Percentiles rank a stretch among this genome's conserved stretches.
These are phyloP conservation scores for Orycteropus afer DNA, from an alignment of 2,113 vertebrate species.

Conservation along the genomic window DNA sequence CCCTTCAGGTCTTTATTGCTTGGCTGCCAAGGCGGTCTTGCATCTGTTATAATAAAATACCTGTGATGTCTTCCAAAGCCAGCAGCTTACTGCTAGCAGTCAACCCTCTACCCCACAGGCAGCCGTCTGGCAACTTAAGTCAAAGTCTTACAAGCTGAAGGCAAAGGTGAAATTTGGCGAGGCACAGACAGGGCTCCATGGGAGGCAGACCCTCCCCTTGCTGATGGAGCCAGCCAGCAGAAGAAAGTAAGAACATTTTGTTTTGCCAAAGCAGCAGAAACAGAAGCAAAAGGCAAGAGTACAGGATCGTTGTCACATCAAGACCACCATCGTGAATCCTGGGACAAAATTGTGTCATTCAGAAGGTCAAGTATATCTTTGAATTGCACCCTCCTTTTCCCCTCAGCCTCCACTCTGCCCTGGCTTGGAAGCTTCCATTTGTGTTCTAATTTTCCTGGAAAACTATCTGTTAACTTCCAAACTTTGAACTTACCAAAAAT, in stretches of 20 bases:
- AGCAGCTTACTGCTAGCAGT: slow-evolving; percentile 21
- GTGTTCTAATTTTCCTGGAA: neutral
- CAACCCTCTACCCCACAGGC: slow-evolving; percentile 14
- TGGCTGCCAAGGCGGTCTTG: neutral
- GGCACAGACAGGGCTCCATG: neutral
- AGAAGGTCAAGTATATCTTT: neutral
- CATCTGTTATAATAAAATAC: slow-evolving; percentile 56
- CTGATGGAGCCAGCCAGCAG: neutral
- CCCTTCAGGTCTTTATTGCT: slow-evolving; percentile 44
- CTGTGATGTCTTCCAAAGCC: slow-evolving; percentile 63
- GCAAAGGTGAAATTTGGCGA: slow-evolving; percentile 25
- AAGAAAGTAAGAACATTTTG: neutral
- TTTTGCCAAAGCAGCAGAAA: slow-evolving; percentile 7
- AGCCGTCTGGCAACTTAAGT: slow-evolving; percentile 21
- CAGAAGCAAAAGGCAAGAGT: neutral
- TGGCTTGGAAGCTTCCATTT: neutral
- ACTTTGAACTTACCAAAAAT: neutral
- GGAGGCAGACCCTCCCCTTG: neutral
- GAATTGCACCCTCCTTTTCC: neutral
- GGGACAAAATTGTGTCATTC: neutral
- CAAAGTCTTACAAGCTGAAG: slow-evolving; percentile 31
- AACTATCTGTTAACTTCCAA: neutral
- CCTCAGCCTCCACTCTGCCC: no score
- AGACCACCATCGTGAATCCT: neutral
- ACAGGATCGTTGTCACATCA: neutral